A percentile compares a stretch with the other conserved stretches of the same genome.
These are phyloP conservation scores for Nomada lathburiana DNA, from an alignment of 2,888 invertebrate genomes.

Conservation along the genomic window DNA sequence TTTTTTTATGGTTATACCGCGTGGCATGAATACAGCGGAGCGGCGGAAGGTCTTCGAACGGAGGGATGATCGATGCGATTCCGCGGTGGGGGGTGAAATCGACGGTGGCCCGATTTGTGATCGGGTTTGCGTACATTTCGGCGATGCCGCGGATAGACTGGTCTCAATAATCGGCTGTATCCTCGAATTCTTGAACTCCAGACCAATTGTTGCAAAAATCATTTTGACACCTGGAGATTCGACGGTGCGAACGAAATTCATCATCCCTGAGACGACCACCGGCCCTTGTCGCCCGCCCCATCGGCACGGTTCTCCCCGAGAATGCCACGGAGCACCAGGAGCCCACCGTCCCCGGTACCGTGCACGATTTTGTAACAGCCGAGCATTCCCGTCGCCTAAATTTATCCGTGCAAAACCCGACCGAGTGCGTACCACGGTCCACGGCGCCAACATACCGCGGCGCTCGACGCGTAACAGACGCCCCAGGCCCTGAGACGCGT, in stretches of 20 bases:
- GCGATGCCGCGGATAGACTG: too few relatives aligned
- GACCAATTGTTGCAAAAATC: too few relatives aligned
- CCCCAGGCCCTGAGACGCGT: conserved; percentile 47
- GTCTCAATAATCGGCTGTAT: background rate
- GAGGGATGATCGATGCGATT: conserved; percentile 14
- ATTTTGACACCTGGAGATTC: too few relatives aligned
- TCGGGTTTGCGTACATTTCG: background rate
- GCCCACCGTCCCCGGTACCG: background rate
- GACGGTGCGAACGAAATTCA: background rate
- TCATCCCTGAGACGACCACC: background rate
- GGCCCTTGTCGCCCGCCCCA: too few relatives aligned
- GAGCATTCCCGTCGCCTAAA: conserved; percentile 17
- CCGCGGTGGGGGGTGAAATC: background rate
- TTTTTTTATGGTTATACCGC: background rate
- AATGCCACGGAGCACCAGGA: background rate
- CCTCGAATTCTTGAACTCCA: too few relatives aligned
- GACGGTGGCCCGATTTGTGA: conserved; percentile 1
- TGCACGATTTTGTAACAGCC: background rate
- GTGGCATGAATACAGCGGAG: background rate
- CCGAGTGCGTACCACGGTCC: background rate
- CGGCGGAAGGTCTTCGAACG: background rate
- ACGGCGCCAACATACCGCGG: conserved; percentile 41
- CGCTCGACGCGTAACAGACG: conserved; percentile 42
- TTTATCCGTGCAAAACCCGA: conserved; percentile 28
- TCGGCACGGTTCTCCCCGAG: background rate